Base-by-base conservation (phyloP, 2,113 vertebrate species). In the Salvelinus alpinus region DNA sequence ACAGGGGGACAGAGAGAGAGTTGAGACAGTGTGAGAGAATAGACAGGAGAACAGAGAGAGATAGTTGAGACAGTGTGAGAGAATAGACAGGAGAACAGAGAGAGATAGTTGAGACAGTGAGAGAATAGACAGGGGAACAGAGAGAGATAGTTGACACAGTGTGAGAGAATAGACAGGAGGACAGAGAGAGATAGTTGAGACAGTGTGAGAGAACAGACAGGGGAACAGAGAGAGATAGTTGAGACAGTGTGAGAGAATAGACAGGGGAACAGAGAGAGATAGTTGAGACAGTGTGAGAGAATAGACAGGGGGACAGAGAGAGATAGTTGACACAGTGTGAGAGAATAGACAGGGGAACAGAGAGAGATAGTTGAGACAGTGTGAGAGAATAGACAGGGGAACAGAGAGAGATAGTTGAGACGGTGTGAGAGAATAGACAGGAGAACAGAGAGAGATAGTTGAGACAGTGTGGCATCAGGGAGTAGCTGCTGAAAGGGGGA, bases 241-340 rank as follows among this genome's bases (percentile, higher is more conserved):
- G 24, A 83, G 64, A 83, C 65, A 77, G 81, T 83, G 86, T 81
- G 80, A 77, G 78, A 79, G 29, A 25, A 20, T 38, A 38, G 34
- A 38, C 34, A 34, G 77, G 67, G 9, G 34, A 8, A 38, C 67
- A 60, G 87, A 79, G 18, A 20, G 24, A 47, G 64, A n/a, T 18
- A 65, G 20, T 5, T 2, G 4, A 57, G 0, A 24, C 24, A 24
- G 24, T 24, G 24, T 24, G 24, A 24, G 24, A 24, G 24, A 24
- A 24, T 24, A 22, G 82, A 84, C 80, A 64, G 82, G 84, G 76
- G 78, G 82, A 87, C 81, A 83, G 54, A 82, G 62, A 78, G 81
- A 83, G 73, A 66, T 80, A 59, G 64, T 80, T 85, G 82, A 83
- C 60, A 83, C 65, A 77, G 81, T 83, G 86, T 81, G 80, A 77